Evolutionary conservation across 2,113 vertebrate genomes (phyloP).

Genomic region (Melanostigma gelatinosum): DNA sequence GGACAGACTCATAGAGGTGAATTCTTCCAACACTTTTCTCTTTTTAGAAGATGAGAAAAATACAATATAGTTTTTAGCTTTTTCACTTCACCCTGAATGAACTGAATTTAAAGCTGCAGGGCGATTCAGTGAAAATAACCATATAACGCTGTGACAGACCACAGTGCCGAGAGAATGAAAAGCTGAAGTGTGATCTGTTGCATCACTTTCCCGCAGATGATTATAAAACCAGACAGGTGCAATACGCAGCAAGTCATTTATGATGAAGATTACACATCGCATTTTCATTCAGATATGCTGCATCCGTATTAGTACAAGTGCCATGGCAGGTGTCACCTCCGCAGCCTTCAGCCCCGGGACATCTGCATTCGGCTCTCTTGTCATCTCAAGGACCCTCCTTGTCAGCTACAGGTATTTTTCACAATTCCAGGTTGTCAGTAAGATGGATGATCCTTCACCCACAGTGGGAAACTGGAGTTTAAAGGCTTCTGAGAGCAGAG

Average conservation of each 20-base stretch:
- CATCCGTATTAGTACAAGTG: constrained; percentile 32
- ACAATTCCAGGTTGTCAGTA: constrained; percentile 73
- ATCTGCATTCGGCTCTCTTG: constrained; percentile 47
- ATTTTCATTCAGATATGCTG: constrained; percentile 41
- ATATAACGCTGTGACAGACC: neutral
- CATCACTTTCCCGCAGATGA: constrained; percentile 3
- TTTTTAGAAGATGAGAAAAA: no score
- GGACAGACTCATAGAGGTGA: no score
- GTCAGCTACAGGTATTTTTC: constrained; percentile 68
- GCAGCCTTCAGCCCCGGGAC: constrained; percentile 24
- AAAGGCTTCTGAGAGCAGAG: constrained; percentile 54
- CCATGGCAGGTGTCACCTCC: constrained; percentile 47
- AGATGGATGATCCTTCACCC: constrained; percentile 67
- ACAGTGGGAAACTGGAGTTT: constrained; percentile 52
- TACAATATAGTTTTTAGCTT: no score
- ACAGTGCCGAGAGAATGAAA: constrained; percentile 13
- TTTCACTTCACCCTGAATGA: no score
- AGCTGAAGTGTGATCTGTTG: constrained; percentile 36
- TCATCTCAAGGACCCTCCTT: constrained; percentile 46
- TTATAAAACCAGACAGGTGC: constrained; percentile 60
- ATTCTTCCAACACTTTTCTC: no score
- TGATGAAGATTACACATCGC: constrained; percentile 40
- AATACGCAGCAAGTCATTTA: constrained; percentile 54
- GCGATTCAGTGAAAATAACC: neutral
- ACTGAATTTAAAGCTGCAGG: no score